These are phyloP conservation scores for Brachyistius frenatus DNA, from an alignment of 2,113 vertebrate genomes.

Conservation along the genomic window DNA sequence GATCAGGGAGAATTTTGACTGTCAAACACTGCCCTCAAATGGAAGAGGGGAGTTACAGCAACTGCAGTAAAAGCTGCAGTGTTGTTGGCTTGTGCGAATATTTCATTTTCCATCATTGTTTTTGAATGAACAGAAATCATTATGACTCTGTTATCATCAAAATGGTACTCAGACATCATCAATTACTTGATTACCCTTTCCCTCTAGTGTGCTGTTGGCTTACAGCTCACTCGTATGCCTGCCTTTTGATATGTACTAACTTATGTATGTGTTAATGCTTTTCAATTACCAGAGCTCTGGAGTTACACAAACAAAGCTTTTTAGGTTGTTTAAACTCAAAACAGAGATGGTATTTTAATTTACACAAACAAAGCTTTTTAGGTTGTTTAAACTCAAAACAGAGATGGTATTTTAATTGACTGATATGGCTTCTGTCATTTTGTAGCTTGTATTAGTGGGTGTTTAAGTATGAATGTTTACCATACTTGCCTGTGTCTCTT, in stretches of 20 bases:
- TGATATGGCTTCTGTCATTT: background rate
- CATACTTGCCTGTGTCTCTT: conserved; percentile 8
- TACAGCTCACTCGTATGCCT: background rate
- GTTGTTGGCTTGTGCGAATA: conserved; percentile 12
- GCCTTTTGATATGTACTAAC: background rate
- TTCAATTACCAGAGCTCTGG: conserved; percentile 1
- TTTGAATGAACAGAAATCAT: conserved; percentile 7
- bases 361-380: background rate
- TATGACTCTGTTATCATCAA: conserved; percentile 35
- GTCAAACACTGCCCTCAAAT: conserved; percentile 82
- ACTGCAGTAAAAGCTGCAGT: conserved; percentile 59
- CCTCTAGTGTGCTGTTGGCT: background rate
- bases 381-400: background rate
- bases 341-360: background rate
- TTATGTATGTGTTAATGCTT: conserved; percentile 7
- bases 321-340: background rate
- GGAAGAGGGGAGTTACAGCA: conserved; percentile 54
- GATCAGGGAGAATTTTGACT: conserved; percentile 19
- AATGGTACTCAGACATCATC: conserved; percentile 13
- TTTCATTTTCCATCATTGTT: conserved; percentile 7
- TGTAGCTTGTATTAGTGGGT: background rate
- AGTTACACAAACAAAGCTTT: background rate
- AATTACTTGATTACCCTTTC: conserved; percentile 12
- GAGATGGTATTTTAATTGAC: background rate
- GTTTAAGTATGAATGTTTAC: background rate